Conservation (phyloP, 2,113 vertebrate genomes). For the Phrynosoma blainvillii region DNA sequence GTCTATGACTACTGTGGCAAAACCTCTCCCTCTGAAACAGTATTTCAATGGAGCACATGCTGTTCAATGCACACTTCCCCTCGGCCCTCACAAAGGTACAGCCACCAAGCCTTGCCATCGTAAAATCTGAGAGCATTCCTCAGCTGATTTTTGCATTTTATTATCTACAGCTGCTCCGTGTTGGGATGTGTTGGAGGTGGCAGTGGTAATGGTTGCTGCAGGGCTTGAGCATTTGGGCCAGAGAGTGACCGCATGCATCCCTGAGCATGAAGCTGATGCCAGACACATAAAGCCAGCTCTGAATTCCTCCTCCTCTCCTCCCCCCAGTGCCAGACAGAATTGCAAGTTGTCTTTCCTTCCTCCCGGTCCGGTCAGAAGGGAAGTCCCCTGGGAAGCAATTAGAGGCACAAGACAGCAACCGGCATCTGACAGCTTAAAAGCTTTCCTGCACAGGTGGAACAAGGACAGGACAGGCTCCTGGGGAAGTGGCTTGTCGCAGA, state of each 20-base stretch:
- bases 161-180: no score
- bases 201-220: no score
- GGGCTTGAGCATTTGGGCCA: not conserved
- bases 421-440: not conserved
- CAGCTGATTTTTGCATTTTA: no score
- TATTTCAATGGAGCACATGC: no score
- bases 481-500: not conserved
- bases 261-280: not conserved
- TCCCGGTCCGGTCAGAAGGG: not conserved
- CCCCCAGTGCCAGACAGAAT: not conserved
- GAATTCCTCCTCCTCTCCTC: not conserved
- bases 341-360: accelerated
- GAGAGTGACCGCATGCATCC: no score
- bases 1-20: no score
- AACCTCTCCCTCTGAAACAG: no score
- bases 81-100: not conserved
- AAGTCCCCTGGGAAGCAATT: not conserved
- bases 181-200: no score
- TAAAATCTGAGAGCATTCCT: no score
- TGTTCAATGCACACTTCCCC: not conserved
- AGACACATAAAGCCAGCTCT: not conserved
- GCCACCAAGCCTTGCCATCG: no score
- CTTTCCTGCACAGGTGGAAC: not conserved
- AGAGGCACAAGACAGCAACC: not conserved
- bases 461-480: not conserved